Percentiles rank a stretch among this genome's conserved stretches.
Evolutionary conservation across 2,113 vertebrate species (phyloP).

Genomic region (Brachypteracias leptosomus): DNA sequence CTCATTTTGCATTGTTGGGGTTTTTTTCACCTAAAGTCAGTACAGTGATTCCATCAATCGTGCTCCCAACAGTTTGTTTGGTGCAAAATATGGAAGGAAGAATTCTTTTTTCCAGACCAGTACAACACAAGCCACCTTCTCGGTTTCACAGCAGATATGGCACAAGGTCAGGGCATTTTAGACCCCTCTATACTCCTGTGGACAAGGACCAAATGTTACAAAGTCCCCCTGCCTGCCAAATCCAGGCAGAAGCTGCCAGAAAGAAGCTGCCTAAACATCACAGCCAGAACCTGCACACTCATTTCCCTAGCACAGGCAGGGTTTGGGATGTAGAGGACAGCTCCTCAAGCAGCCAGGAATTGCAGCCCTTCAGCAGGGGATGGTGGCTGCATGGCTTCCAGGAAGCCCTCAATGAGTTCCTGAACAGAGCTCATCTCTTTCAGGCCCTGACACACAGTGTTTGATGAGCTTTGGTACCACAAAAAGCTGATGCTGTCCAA

Average conservation of each 20-base stretch:
- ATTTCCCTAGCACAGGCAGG: not conserved
- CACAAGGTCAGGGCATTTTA: not conserved
- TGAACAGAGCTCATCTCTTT: fast-evolving
- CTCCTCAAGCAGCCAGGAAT: fast-evolving
- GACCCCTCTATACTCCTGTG: not conserved
- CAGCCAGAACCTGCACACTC: not conserved
- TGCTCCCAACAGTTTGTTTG: not conserved
- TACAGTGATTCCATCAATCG: not conserved
- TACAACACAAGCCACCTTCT: not conserved
- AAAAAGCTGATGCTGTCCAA: fast-evolving
- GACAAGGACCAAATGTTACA: not conserved
- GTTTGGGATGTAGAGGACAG: not conserved
- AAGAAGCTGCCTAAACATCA: not conserved
- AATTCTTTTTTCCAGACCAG: not conserved
- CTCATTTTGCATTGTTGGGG: not conserved
- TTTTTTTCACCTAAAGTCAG: not conserved
- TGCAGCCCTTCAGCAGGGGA: fast-evolving
- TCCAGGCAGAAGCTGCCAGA: not conserved
- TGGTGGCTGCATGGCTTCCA: not conserved
- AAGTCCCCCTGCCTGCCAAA: not conserved
- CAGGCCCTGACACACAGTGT: not conserved
- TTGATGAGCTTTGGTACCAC: not conserved
- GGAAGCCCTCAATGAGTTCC: not conserved
- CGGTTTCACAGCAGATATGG: not conserved
- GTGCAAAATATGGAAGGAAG: not conserved